A percentile compares a stretch with the other conserved stretches of the same genome.
Evolutionary conservation across 1,140 invertebrate genomes (phyloP).

Genomic region (Sitodiplosis mosellana): DNA sequence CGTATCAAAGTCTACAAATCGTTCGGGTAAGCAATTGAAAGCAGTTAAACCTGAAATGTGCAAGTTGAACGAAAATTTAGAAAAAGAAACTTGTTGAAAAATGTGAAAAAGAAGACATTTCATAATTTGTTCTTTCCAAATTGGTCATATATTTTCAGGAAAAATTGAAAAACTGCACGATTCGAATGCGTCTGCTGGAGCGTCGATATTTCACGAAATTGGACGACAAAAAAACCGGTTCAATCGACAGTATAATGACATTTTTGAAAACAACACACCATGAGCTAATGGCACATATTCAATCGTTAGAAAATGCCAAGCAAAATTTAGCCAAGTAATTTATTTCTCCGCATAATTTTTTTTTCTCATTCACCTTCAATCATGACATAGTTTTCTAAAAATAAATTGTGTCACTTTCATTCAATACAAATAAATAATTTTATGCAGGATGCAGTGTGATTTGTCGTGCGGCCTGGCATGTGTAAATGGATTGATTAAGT

Average conservation of each 20-base stretch:
- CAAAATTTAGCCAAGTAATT: background rate
- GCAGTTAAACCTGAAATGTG: background rate
- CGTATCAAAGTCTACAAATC: slow-evolving; percentile 17
- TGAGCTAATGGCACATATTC: background rate
- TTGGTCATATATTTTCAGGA: background rate
- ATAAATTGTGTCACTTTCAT: background rate
- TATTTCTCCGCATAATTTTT: too few species aligned
- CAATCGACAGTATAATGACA: slow-evolving; percentile 20
- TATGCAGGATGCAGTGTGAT: slow-evolving; percentile 17
- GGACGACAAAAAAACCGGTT: slow-evolving; percentile 12
- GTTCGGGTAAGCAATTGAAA: slow-evolving; percentile 15
- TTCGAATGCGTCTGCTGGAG: slow-evolving; percentile 20
- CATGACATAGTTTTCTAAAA: too few species aligned
- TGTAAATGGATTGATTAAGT: slow-evolving; percentile 18
- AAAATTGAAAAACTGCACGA: slow-evolving; percentile 5
- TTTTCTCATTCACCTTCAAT: too few species aligned
- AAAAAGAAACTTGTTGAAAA: too few species aligned
- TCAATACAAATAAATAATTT: background rate
- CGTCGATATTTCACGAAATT: slow-evolving; percentile 18
- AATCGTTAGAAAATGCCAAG: background rate
- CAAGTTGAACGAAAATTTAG: too few species aligned
- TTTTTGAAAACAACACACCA: slow-evolving; percentile 21
- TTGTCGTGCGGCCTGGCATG: slow-evolving; percentile 18
- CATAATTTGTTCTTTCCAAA: background rate
- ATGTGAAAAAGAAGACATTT: too few species aligned